Base-by-base conservation (phyloP, 2,888 invertebrate genomes). In the Heliconius cydno region DNA sequence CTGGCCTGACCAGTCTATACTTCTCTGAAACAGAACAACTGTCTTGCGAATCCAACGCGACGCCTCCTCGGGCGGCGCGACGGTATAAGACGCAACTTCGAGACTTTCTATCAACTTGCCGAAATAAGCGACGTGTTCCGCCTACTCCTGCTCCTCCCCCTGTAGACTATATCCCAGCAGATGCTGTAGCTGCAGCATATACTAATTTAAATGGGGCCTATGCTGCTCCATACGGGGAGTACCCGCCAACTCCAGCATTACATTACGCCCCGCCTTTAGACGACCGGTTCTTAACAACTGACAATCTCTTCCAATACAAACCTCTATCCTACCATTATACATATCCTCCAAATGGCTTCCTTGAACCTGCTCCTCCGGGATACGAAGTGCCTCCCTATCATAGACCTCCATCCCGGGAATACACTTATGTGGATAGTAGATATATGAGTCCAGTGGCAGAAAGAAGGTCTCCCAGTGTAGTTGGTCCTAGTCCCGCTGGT, bases 71-170 rank as follows among this genome's bases (percentile, higher is more conserved):
- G 85, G 97, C 98, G 30, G 98, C 97, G 84, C 96, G 98, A 82
- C 96, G 99, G 86, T 99, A 99, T 94, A 99, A 99, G 92, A 98
- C 98, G 5, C 99, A 99, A 90, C 95, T 99, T 38, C 95, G 98
- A 73, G 99, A 99, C 93, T 98, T 99, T 90, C 94, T 98, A 3
- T 98, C 98, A 25, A 98, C 98, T 22, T 98, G 98, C 89, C 96
- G 98, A 82, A 97, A 97, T 83, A 98, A 98, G 88, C 96, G 98
- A 89, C 96, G 97, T 92, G 93, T 89, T 1, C 94, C 93, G 78
- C 94, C 93, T 10, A 96, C 94, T 12, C 96, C 96, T 6, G 96
- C 96, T 0, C 96, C 96, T 6, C 96, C 96, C 9, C 96, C 97
- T 0, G 97, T 97, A 28, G 97, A 97, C 85, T 97, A 97, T 85